Evolutionary conservation across 2,797 vertebrate genomes (phyloP), one percentile per base, ranked within the genome.

Genomic region (Tenualosa ilisha): DNA sequence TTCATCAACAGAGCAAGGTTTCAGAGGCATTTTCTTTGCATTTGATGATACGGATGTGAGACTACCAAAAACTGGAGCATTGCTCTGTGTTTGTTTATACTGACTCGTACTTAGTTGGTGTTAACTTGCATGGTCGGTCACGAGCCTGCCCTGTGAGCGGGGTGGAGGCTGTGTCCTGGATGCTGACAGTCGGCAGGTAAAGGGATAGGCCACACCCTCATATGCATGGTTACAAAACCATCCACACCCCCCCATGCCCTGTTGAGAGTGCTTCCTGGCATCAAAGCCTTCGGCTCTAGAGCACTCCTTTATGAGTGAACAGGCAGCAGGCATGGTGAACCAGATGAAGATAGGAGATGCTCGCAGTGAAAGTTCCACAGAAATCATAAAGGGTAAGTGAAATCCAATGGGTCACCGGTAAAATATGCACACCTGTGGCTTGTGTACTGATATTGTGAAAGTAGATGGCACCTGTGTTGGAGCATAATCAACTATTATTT

Each of bases 301-400:
- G 91, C 1, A 87, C 90, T 31, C 65, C 90, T 0, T 85, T 89
- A 83, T 93, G 37, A 46, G 72, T 22, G 90, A 89, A 91, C 90
- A 0, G 40, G 37, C 17, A 46, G 81, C 89, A 17, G 89, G 91
- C 43, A 95, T 94, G 94, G 89, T 92, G 0, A 93, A 91, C 0
- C 91, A 91, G 26, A 88, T 88, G 6, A 94, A 93, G 88, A 87
- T 92, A 31, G 65, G 83, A 84, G 85, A 84, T 82, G 72, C 6
- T 37, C 72, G 37, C 40, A 79, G 37, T 9, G 85, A 93, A 59
- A 91, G 92, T 85, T 91, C 2, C 56, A 8, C 17, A 13, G 91
- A 92, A 0, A 89, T 88, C 15, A 50, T 92, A 0, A 88, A 93
- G 89, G 94, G 94, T 95, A 90, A 31, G 79, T 83, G 50, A 51